Conservation (phyloP, 2,797 vertebrate species). For the Sparus aurata region DNA sequence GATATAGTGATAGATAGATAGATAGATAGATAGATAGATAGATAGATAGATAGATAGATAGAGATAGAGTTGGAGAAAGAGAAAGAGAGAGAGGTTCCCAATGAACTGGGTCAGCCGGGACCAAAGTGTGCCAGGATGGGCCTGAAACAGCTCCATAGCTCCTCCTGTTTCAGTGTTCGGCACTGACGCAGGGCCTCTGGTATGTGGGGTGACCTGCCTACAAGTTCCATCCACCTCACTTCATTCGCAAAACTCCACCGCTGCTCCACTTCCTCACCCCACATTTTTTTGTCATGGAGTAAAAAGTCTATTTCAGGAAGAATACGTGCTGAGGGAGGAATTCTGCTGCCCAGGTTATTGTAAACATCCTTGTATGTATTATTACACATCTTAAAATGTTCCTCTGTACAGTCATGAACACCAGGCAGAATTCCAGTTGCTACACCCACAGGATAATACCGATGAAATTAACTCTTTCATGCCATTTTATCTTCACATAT, state of each 20-base stretch:
- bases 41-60: not conserved
- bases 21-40: not conserved
- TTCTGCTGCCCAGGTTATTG: slow-evolving; percentile 50
- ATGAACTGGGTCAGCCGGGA: slow-evolving; percentile 63
- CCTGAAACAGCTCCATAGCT: slow-evolving; percentile 68
- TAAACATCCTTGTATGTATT: slow-evolving; percentile 67
- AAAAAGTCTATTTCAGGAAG: slow-evolving; percentile 60
- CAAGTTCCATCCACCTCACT: slow-evolving; percentile 75
- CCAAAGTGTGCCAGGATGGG: slow-evolving; percentile 62
- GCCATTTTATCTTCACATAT: not conserved
- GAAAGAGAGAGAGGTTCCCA: slow-evolving; percentile 45
- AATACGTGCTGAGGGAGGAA: slow-evolving; percentile 64
- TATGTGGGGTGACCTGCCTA: slow-evolving; percentile 80
- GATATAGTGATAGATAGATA: slow-evolving; percentile 1
- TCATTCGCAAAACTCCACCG: slow-evolving; percentile 59
- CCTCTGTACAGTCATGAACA: slow-evolving; percentile 39
- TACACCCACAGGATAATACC: not conserved
- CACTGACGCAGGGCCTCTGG: slow-evolving; percentile 77
- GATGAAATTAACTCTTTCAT: not conserved
- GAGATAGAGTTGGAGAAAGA: slow-evolving; percentile 15
- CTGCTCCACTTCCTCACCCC: slow-evolving; percentile 57
- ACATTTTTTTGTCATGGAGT: slow-evolving; percentile 64
- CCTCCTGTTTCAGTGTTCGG: slow-evolving; percentile 69
- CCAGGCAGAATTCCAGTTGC: slow-evolving; percentile 19
- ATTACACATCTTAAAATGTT: slow-evolving; percentile 52